Conservation (phyloP, 2,888 invertebrate species). For the Eupsilia transversa region DNA sequence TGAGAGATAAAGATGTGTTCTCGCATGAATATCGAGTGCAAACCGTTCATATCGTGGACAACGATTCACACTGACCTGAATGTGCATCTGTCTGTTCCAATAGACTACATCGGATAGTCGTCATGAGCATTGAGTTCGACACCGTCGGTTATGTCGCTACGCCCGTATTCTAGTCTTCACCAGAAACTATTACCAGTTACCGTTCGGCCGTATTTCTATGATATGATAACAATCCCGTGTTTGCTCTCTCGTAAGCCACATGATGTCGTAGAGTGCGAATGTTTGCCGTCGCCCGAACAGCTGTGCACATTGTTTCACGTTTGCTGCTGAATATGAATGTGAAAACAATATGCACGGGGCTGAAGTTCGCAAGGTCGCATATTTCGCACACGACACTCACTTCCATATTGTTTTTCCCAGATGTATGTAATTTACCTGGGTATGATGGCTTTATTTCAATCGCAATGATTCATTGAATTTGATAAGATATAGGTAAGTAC, state of each 20-base stretch:
- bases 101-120: slow-evolving; percentile 41
- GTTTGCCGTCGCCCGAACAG: slow-evolving; percentile 49
- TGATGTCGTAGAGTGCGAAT: slow-evolving; percentile 34
- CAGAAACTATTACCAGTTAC: slow-evolving; percentile 33
- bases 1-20: slow-evolving; percentile 46
- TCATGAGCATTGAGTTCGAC: slow-evolving; percentile 31
- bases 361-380: slow-evolving; percentile 44
- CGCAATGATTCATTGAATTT: slow-evolving; percentile 25
- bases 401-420: slow-evolving; percentile 16
- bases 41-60: slow-evolving; percentile 48
- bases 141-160: slow-evolving; percentile 29
- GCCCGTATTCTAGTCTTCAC: slow-evolving; percentile 14
- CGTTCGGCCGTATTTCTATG: slow-evolving; percentile 19
- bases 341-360: slow-evolving; percentile 41
- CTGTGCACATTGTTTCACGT: slow-evolving; percentile 57
- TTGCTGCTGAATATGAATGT: slow-evolving; percentile 50
- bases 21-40: slow-evolving; percentile 48
- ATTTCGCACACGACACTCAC: slow-evolving; percentile 22
- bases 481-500: slow-evolving; percentile 43
- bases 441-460: slow-evolving; percentile 27
- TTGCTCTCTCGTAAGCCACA: slow-evolving; percentile 46
- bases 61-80: slow-evolving; percentile 64
- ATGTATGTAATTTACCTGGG: slow-evolving; percentile 21
- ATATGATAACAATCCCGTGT: slow-evolving; percentile 39
- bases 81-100: slow-evolving; percentile 62